Evolutionary conservation across 1,140 invertebrate genomes (phyloP).

Genomic region (Anoplophora glabripennis): DNA sequence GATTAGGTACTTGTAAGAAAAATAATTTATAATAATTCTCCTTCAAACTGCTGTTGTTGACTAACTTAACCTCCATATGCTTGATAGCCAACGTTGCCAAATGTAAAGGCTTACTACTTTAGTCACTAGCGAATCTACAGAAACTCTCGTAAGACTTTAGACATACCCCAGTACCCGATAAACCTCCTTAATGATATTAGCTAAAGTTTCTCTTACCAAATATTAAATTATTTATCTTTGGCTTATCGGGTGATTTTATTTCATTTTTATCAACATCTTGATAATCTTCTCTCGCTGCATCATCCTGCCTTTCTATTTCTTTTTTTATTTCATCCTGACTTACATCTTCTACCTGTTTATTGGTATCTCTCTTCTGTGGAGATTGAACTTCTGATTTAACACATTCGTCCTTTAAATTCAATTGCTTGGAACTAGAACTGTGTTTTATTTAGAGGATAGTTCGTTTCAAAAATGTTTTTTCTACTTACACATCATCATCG

Average conservation of each 20-base stretch:
- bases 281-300: neutral
- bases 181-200: neutral
- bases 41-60: too few relatives aligned
- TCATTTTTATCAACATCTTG: neutral
- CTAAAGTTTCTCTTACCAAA: neutral
- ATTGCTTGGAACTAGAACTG: constrained; percentile 17
- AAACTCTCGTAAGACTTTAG: neutral
- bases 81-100: too few relatives aligned
- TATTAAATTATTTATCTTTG: neutral
- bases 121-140: too few relatives aligned
- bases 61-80: too few relatives aligned
- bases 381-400: neutral
- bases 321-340: neutral
- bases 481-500: constrained; percentile 13
- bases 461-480: constrained; percentile 5
- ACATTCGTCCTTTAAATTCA: constrained; percentile 23
- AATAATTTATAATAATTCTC: too few relatives aligned
- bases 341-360: neutral
- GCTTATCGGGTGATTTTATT: neutral
- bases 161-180: neutral
- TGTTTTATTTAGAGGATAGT: constrained; percentile 7
- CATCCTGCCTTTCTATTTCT: neutral
- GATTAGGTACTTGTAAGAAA: too few relatives aligned
- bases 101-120: too few relatives aligned
- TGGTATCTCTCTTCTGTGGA: neutral